Percentiles rank a stretch among this genome's conserved stretches.
Evolutionary conservation across 2,797 vertebrate genomes (phyloP).

Genomic region (Chiloscyllium punctatum): DNA sequence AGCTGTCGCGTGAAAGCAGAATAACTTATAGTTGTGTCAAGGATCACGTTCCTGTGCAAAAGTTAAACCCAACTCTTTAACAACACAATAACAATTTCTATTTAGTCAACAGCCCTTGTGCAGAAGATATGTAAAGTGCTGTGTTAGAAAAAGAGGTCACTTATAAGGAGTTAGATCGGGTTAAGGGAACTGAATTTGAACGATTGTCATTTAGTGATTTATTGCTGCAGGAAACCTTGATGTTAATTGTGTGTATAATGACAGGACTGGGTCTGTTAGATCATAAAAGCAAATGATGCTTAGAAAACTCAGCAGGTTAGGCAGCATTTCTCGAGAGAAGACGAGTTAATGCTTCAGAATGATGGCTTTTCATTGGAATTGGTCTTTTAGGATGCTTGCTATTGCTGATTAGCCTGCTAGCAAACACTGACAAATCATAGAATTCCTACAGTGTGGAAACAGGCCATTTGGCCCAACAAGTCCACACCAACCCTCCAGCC

Average conservation of each 20-base stretch:
- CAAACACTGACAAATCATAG: background rate
- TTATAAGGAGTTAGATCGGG: background rate
- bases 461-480: too few relatives aligned
- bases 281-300: too few relatives aligned
- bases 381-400: background rate
- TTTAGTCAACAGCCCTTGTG: background rate
- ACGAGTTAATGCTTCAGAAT: too few relatives aligned
- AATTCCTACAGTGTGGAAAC: too few relatives aligned
- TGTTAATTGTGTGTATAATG: background rate
- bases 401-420: background rate
- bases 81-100: background rate
- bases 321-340: too few relatives aligned
- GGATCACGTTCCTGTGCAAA: background rate
- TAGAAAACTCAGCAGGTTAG: too few relatives aligned
- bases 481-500: too few relatives aligned
- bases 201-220: background rate
- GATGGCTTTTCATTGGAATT: too few relatives aligned
- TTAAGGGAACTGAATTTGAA: background rate
- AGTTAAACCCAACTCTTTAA: background rate
- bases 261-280: background rate
- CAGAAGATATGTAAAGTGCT: background rate
- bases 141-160: background rate
- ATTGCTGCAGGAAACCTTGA: accelerated
- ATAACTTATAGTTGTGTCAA: background rate
- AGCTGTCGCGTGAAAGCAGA: too few relatives aligned